Evolutionary conservation across 2,888 invertebrate species (phyloP).

Genomic region (Ethmia dodecea): DNA sequence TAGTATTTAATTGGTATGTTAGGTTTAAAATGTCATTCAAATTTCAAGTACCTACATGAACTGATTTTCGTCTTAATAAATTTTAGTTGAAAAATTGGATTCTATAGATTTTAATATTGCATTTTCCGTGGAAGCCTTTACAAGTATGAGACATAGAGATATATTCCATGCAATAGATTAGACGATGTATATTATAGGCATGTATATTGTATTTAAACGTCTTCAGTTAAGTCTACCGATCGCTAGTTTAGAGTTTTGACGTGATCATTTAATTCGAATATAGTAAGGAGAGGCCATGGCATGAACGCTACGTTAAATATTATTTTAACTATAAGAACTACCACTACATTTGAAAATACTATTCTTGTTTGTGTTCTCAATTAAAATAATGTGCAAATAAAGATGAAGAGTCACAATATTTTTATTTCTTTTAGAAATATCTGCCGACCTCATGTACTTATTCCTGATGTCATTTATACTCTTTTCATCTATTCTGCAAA

Average conservation of each 20-base stretch:
- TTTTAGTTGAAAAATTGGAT: background rate
- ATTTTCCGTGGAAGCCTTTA: background rate
- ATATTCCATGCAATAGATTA: slow-evolving; percentile 25
- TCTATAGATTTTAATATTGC: background rate
- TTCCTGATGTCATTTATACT: too few relatives aligned
- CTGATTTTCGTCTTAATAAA: too few relatives aligned
- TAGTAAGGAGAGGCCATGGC: slow-evolving; percentile 6
- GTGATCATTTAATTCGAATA: slow-evolving; percentile 7
- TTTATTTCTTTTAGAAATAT: too few relatives aligned
- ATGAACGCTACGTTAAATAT: too few relatives aligned
- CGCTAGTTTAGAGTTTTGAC: slow-evolving; percentile 24
- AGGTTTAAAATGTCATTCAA: slow-evolving; percentile 22
- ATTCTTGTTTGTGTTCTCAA: too few relatives aligned
- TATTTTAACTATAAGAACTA: too few relatives aligned
- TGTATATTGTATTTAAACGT: slow-evolving; percentile 26
- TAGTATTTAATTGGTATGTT: slow-evolving; percentile 30
- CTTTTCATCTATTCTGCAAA: too few relatives aligned
- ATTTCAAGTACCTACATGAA: background rate
- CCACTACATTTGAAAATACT: too few relatives aligned
- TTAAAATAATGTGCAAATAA: too few relatives aligned
- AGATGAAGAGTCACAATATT: too few relatives aligned
- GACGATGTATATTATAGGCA: slow-evolving; percentile 16
- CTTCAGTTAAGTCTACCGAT: slow-evolving; percentile 20
- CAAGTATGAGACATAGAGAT: slow-evolving; percentile 1
- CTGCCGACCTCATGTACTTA: too few relatives aligned